Percentiles rank a stretch among this genome's conserved stretches.
Evolutionary conservation across 2,888 invertebrate genomes (phyloP).

Genomic region (Pandemis heparana): DNA sequence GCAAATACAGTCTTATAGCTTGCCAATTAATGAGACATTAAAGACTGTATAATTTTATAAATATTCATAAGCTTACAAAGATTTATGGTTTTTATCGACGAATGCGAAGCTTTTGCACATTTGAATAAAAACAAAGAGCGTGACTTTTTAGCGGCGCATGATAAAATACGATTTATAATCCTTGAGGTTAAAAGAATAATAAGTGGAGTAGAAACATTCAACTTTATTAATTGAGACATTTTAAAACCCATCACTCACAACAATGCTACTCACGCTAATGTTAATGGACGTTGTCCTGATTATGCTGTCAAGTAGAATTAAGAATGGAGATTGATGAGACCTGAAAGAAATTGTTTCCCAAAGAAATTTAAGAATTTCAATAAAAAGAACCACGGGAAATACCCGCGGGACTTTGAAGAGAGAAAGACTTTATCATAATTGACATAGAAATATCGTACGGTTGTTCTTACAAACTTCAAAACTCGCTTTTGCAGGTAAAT

Average conservation of each 20-base stretch:
- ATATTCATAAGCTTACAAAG: too few species aligned
- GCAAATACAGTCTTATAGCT: too few species aligned
- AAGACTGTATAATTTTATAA: too few species aligned
- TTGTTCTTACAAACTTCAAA: conserved; percentile 9
- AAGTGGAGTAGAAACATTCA: neutral
- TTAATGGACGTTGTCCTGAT: conserved; percentile 10
- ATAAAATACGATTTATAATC: neutral
- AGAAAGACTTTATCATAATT: conserved; percentile 13
- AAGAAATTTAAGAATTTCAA: neutral
- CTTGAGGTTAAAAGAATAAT: neutral
- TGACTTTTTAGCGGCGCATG: neutral
- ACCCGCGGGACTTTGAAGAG: neutral
- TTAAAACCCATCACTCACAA: conserved; percentile 13
- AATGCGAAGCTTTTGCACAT: too few species aligned
- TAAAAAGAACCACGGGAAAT: neutral
- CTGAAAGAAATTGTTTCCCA: neutral
- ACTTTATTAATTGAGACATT: neutral
- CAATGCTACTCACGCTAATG: conserved; percentile 9
- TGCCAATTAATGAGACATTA: too few species aligned
- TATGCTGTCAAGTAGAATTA: conserved; percentile 14
- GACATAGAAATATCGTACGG: conserved; percentile 3
- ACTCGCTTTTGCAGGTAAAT: conserved; percentile 9
- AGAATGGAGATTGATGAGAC: conserved; percentile 26
- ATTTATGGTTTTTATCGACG: too few species aligned
- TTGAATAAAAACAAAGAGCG: too few species aligned